Conservation (phyloP, 2,888 invertebrate species). For the Rhodophaea formosa region DNA sequence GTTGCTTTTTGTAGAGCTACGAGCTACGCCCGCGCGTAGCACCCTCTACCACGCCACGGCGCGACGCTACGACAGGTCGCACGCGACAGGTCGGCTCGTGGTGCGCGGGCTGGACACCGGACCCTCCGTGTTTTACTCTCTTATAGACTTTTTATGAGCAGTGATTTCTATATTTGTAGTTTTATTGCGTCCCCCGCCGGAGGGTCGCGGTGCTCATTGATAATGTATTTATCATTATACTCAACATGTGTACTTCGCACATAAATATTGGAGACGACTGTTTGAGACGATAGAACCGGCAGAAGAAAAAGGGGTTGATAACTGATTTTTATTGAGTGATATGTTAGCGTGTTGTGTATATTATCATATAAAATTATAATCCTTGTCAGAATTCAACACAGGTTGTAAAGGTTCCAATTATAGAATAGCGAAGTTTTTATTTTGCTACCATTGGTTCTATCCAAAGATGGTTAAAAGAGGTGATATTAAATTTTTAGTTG, state of each 20-base stretch:
- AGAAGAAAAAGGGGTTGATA: background rate
- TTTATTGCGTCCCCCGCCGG: constrained; percentile 36
- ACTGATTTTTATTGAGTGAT: no score
- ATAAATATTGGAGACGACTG: constrained; percentile 4
- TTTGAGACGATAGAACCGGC: background rate
- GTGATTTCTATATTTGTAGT: constrained; percentile 54
- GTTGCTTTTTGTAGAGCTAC: background rate
- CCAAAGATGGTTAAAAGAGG: no score
- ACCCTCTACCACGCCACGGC: constrained; percentile 17
- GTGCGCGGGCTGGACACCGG: constrained; percentile 15
- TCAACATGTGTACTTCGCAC: constrained; percentile 13
- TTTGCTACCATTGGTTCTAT: no score
- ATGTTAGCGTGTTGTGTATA: no score
- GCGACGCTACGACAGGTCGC: constrained; percentile 18
- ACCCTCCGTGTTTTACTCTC: constrained; percentile 34
- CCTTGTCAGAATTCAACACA: no score
- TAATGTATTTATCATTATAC: constrained; percentile 19
- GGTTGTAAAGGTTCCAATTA: no score
- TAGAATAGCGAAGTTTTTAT: no score
- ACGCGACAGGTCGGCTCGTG: constrained; percentile 18
- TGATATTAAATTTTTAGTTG: no score
- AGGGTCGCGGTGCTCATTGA: constrained; percentile 22
- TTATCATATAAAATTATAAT: no score
- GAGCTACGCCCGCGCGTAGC: constrained; percentile 18
- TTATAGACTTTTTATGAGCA: constrained; percentile 48